These are phyloP conservation scores for Stichodactyla helianthus DNA, from an alignment of 64 coral and sea anemone species.

Conservation along the genomic window DNA sequence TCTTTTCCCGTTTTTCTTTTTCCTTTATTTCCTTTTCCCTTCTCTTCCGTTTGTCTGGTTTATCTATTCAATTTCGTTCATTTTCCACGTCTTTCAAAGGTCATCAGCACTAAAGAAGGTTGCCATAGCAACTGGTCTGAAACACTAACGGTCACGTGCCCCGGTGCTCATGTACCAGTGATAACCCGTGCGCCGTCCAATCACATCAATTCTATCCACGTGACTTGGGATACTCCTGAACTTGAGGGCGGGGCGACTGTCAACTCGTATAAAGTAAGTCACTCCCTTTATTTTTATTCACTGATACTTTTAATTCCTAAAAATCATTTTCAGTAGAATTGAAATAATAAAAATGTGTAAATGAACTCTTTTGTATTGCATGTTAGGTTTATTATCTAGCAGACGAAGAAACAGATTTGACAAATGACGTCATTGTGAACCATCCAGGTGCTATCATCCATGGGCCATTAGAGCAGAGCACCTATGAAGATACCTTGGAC, in stretches of 20 bases:
- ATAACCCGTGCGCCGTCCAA: constrained; percentile 47
- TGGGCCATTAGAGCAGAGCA: constrained; percentile 44
- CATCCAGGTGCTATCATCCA: constrained; percentile 30
- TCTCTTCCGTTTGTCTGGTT: no score
- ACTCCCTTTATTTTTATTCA: not conserved
- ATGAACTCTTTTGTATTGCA: not conserved
- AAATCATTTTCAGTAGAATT: no score
- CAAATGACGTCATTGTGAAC: constrained; percentile 14
- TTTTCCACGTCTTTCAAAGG: constrained; percentile 24
- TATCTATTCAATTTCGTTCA: no score
- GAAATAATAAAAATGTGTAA: no score
- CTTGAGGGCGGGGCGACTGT: constrained; percentile 57
- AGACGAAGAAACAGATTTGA: constrained; percentile 14
- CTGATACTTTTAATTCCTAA: no score
- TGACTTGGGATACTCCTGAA: constrained; percentile 54
- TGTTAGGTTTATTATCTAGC: constrained; percentile 53
- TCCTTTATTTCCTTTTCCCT: no score
- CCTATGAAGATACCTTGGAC: constrained; percentile 57
- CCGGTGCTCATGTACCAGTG: constrained; percentile 42
- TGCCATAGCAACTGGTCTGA: constrained; percentile 83
- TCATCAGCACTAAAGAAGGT: constrained; percentile 51
- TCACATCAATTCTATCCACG: constrained; percentile 54
- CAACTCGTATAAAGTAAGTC: constrained; percentile 61
- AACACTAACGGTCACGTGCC: constrained; percentile 53
- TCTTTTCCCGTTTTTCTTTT: no score